A percentile compares a stretch with the other conserved stretches of the same genome.
These are phyloP conservation scores for Eulemur rufifrons DNA, from an alignment of 2,113 vertebrate genomes.

Conservation along the genomic window DNA sequence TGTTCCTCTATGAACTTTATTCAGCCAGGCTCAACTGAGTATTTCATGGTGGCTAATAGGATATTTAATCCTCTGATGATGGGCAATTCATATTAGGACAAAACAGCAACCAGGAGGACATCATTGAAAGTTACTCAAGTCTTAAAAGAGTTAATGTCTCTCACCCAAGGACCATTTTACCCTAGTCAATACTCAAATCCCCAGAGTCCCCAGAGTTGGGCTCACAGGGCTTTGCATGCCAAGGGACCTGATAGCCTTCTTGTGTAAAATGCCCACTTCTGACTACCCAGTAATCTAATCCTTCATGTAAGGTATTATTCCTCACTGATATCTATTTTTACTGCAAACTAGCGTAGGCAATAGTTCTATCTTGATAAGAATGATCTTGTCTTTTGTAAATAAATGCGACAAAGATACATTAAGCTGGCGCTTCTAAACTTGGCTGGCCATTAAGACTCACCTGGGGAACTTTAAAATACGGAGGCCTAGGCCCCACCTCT, in stretches of 20 bases:
- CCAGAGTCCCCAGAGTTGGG: not conserved
- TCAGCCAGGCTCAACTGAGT: not conserved
- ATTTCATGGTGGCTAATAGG: not conserved
- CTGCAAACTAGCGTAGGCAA: not conserved
- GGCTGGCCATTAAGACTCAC: not conserved
- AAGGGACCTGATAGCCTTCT: not conserved
- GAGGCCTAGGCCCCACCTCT: not conserved
- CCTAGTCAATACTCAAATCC: not conserved
- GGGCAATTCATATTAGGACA: not conserved
- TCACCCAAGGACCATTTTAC: not conserved
- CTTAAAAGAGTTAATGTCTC: not conserved
- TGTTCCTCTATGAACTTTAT: not conserved
- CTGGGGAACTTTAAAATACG: not conserved
- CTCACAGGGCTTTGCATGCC: not conserved
- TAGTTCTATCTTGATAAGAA: not conserved
- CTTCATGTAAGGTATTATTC: not conserved
- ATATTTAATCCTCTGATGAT: not conserved
- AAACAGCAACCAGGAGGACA: not conserved
- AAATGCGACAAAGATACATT: not conserved
- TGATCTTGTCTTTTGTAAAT: not conserved
- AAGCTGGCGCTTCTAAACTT: not conserved
- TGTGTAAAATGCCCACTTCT: not conserved
- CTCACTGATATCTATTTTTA: not conserved
- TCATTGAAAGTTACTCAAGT: not conserved
- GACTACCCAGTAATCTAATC: not conserved